Base-by-base conservation (phyloP, 1,140 invertebrate species). In the Amphibalanus amphitrite region DNA sequence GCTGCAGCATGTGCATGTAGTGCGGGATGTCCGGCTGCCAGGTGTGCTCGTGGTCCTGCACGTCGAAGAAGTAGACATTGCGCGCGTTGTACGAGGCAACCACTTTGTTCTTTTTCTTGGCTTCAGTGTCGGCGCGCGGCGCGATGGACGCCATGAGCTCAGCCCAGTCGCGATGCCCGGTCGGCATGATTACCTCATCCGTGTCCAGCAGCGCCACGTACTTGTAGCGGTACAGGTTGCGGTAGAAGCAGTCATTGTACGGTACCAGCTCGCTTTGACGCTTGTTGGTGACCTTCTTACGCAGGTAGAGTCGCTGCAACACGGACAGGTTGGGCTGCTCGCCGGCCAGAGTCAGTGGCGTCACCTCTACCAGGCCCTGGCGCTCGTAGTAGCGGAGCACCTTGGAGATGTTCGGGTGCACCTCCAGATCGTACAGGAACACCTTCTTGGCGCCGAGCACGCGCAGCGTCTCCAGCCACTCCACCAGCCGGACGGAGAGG, bases 181-280 rank as follows among this genome's bases (percentile, higher is more conserved):
- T 82, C 0, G 94, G 94, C 87, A 97, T 93, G 73, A 97, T 95
- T 64, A 97, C 89, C 80, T 97, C 94, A 79, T 97, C 94, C 65
- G 93, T 91, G 77, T 97, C 95, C 29, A 97, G 28, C 28, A 65
- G 33, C 17, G 28, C 70, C 28, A 67, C 30, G 71, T 74, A 74
- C 28, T 71, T 47, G 59, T 74, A 74, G 59, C 87, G 84, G 78
- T 94, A 94, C 81, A 95, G 85, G 78, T 95, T 91, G 76, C 93
- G 90, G 81, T 97, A 97, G 15, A 97, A 83, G 77, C 94, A 97
- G 78, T 97, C 94, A 80, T 97, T 97, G 82, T 96, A 97, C 0
- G 94, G 93, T 75, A 97, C 94, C 65, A 97, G 83, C 80, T 97
- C 94, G 80, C 95, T 94, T 78, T 95, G 91, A 23, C 93, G 82